phyloP scores from a whole-genome alignment of 2,888 invertebrate genomes.

The Autographa pulchrina region DNA sequence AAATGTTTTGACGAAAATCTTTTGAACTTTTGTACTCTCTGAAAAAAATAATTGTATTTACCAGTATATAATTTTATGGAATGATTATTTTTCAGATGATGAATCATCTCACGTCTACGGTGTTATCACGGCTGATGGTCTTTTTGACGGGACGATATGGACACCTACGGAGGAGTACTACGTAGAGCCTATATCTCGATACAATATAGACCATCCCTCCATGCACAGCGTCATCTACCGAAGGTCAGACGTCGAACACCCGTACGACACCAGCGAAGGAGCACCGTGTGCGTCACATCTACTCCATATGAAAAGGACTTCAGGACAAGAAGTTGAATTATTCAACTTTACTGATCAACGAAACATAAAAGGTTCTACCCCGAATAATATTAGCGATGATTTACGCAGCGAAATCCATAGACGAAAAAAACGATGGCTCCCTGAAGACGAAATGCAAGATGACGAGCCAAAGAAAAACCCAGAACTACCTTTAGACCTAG shows the following conservation, averaged over 20 bases:
- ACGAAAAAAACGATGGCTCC: constrained; percentile 91
- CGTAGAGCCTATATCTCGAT: constrained; percentile 94
- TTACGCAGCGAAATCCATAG: constrained; percentile 78
- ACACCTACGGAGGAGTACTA: constrained; percentile 94
- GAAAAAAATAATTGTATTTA: constrained; percentile 21
- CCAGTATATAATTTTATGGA: neutral
- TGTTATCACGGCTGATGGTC: constrained; percentile 95
- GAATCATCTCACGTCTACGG: constrained; percentile 95
- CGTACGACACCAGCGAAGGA: constrained; percentile 73
- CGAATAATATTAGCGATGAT: constrained; percentile 79
- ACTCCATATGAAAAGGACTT: constrained; percentile 86
- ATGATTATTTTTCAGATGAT: constrained; percentile 91
- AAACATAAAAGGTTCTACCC: constrained; percentile 70
- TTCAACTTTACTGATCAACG: constrained; percentile 79
- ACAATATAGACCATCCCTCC: constrained; percentile 87
- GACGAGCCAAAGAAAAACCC: constrained; percentile 90
- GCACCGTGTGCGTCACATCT: constrained; percentile 90
- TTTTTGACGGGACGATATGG: constrained; percentile 96
- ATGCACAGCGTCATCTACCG: constrained; percentile 96
- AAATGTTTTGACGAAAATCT: constrained; percentile 63
- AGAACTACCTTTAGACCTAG: constrained; percentile 91
- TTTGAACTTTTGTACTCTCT: constrained; percentile 41
- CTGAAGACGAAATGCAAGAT: constrained; percentile 91
- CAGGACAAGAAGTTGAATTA: constrained; percentile 77
- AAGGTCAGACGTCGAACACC: constrained; percentile 92